Conservation (phyloP, 2,888 invertebrate genomes). For the Mechanitis mazaeus region DNA sequence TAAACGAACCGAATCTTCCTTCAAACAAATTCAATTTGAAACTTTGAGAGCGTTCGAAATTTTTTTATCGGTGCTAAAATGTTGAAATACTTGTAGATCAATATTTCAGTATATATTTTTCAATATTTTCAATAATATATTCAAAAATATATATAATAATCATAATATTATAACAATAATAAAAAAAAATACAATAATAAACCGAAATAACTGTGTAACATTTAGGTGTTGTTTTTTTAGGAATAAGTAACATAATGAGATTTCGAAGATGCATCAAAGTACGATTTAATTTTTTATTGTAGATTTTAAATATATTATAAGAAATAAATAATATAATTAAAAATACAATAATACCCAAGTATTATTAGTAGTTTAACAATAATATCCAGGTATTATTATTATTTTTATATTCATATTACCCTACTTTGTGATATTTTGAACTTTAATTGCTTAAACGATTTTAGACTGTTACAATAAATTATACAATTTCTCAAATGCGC, state of each 20-base stretch:
- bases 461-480: constrained; percentile 19
- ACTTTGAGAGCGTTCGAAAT: constrained; percentile 36
- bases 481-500: not conserved
- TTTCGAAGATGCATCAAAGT: no score
- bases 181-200: no score
- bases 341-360: no score
- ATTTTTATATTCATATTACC: not conserved
- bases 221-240: no score
- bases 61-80: constrained; percentile 18
- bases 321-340: no score
- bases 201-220: no score
- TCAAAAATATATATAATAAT: no score
- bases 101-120: not conserved
- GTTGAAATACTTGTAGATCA: constrained; percentile 4
- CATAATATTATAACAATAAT: no score
- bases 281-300: no score
- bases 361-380: not conserved
- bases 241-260: no score
- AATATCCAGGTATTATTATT: not conserved
- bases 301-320: no score
- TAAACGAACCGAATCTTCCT: constrained; percentile 53
- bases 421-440: constrained; percentile 3
- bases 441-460: constrained; percentile 19
- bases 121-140: no score
- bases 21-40: constrained; percentile 59